Evolutionary conservation across 2,113 vertebrate species (phyloP).

Genomic region (Pelvicachromis taeniatus): DNA sequence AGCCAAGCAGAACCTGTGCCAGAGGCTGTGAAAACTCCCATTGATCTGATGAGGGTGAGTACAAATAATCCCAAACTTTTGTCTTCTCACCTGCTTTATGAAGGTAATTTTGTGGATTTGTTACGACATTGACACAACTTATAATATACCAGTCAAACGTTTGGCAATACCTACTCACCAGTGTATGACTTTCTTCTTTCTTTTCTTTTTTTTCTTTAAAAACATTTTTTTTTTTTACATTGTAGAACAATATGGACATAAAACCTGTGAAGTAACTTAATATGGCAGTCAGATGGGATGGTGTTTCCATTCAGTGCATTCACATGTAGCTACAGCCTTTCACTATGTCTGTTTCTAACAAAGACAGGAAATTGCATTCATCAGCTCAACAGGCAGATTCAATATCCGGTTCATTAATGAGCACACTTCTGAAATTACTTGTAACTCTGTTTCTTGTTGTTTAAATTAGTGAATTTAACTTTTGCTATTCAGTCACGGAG

Average conservation of each 20-base stretch:
- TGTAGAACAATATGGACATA: neutral
- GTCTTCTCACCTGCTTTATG: neutral
- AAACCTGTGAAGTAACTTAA: neutral
- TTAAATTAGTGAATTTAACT: neutral
- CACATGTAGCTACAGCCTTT: neutral
- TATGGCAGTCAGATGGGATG: neutral
- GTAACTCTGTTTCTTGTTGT: neutral
- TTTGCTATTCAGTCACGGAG: neutral
- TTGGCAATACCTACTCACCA: neutral
- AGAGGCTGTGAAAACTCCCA: slow-evolving; percentile 89
- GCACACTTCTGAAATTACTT: neutral
- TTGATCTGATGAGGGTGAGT: slow-evolving; percentile 89
- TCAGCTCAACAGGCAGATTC: neutral
- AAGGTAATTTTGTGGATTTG: neutral
- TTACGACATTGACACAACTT: neutral
- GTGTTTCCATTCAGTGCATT: neutral
- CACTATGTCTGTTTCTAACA: neutral
- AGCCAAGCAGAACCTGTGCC: slow-evolving; percentile 62
- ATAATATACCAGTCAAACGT: neutral
- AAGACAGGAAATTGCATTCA: neutral
- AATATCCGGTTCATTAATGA: neutral
- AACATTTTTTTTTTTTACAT: rapidly evolving
- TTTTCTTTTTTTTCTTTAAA: rapidly evolving
- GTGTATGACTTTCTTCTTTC: neutral
- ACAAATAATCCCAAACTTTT: neutral